Evolutionary conservation across 1,140 invertebrate genomes (phyloP).

Genomic region (Zophobas morio): DNA sequence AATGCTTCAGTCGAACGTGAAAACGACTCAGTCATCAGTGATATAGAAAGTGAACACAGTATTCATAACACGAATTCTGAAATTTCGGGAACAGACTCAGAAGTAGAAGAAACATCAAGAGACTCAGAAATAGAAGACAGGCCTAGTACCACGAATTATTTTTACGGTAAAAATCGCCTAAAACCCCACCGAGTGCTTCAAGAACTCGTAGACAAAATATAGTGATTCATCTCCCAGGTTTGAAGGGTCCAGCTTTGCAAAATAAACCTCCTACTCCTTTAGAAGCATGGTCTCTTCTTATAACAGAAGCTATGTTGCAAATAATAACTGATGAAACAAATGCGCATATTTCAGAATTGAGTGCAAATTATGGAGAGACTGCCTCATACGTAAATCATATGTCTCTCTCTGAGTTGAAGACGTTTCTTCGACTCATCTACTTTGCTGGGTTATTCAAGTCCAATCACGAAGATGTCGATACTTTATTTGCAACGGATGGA

Average conservation of each 20-base stretch:
- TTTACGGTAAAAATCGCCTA: constrained; percentile 39
- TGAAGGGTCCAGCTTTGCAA: not conserved
- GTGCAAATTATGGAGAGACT: not conserved
- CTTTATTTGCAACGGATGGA: constrained; percentile 59
- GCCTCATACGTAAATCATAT: no score
- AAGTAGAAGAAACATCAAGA: not conserved
- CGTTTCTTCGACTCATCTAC: constrained; percentile 24
- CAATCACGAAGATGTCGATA: constrained; percentile 52
- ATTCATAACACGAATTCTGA: not conserved
- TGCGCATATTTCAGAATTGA: not conserved
- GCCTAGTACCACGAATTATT: constrained; percentile 5
- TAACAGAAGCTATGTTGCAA: not conserved
- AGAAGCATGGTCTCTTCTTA: not conserved
- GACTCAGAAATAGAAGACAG: not conserved
- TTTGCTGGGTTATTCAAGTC: constrained; percentile 53
- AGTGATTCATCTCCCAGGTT: not conserved
- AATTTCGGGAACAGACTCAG: not conserved
- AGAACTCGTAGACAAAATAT: not conserved
- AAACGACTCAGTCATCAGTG: not conserved
- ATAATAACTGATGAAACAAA: not conserved
- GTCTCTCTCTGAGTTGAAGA: constrained; percentile 9
- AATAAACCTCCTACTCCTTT: not conserved
- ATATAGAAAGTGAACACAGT: not conserved
- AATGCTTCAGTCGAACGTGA: not conserved
- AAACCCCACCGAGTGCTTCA: not conserved